Evolutionary conservation across 2,797 vertebrate genomes (phyloP).

Genomic region (Propithecus deckenii): DNA sequence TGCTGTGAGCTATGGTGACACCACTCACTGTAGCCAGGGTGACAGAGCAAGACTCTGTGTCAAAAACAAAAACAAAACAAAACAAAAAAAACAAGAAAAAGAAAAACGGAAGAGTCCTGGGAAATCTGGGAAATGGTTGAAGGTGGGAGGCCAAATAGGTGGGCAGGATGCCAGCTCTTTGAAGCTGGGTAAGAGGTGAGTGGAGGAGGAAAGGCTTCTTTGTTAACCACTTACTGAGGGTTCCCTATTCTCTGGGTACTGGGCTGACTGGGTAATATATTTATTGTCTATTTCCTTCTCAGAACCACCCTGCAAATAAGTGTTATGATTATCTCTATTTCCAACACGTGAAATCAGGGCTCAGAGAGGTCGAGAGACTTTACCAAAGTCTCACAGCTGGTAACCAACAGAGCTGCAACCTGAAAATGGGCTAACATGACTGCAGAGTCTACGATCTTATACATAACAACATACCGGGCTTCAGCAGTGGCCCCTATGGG

Average conservation of each 20-base stretch:
- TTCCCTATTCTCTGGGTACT: neutral
- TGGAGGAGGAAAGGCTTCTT: neutral
- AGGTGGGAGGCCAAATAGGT: neutral
- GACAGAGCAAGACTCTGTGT: too few relatives aligned
- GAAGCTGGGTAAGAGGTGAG: neutral
- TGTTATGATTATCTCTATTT: neutral
- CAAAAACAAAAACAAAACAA: too few relatives aligned
- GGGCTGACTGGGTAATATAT: neutral
- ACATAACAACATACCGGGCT: neutral
- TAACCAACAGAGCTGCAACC: neutral
- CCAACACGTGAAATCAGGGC: neutral
- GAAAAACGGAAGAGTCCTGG: neutral
- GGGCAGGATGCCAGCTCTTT: neutral
- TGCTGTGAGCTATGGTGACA: too few relatives aligned
- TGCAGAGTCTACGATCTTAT: neutral
- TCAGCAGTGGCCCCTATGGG: neutral
- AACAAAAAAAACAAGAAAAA: too few relatives aligned
- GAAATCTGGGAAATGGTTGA: neutral
- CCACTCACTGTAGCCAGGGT: too few relatives aligned
- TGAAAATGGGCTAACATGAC: neutral
- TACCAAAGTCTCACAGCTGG: neutral
- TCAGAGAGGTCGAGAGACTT: slow-evolving; percentile 10
- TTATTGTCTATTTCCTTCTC: neutral
- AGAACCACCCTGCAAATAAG: neutral
- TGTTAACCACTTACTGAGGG: neutral